Base-by-base conservation (phyloP, 2,888 invertebrate species). In the Schizaphis graminum region DNA sequence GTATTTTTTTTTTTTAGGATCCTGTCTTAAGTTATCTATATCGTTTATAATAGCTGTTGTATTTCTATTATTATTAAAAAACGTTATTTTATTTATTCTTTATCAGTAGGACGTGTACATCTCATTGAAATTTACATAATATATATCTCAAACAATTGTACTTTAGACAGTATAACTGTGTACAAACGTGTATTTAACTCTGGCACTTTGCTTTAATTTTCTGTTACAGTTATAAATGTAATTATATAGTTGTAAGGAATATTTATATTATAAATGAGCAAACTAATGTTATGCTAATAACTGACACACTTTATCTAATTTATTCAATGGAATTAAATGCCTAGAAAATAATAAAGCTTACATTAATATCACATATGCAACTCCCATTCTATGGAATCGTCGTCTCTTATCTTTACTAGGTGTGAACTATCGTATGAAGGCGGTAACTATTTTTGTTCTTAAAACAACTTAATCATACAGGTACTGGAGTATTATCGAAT, bases 201-300 rank as follows among this genome's bases (percentile, higher is more conserved):
- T n/a, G 61, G 67, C n/a, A 56, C 61, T 41, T 86, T 28, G 28
- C 53, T 35, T 88, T 91, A 53, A 91, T 91, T 84, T 84, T 41
- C 53, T 26, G 26, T 91, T 47, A 86, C 57, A 47, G 57, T 86
- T 85, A 85, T 91, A 84, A 89, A 56, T 89, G 35, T 89, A 67
- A 90, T 67, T 61, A 89, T 88, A 88, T 49, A 53, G 91, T 56
- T 44, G 8, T 85, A 86, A 91, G 56, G 91, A 85, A 86, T 91
- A 91, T 85, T 91, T 57, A 24, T 85, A 92, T 92, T 57, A 61
- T 61, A 56, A 91, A 47, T 13, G 57, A 53, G 57, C 35, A n/a
- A 86, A 57, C 91, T 86, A 91, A 44, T 85, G 86, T 87, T 92
- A 92, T 92, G 92, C 67, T 88, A 92, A 92, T 88, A 88, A 92